Conservation (phyloP, 2,797 vertebrate species). For the Pteropus rufus region DNA sequence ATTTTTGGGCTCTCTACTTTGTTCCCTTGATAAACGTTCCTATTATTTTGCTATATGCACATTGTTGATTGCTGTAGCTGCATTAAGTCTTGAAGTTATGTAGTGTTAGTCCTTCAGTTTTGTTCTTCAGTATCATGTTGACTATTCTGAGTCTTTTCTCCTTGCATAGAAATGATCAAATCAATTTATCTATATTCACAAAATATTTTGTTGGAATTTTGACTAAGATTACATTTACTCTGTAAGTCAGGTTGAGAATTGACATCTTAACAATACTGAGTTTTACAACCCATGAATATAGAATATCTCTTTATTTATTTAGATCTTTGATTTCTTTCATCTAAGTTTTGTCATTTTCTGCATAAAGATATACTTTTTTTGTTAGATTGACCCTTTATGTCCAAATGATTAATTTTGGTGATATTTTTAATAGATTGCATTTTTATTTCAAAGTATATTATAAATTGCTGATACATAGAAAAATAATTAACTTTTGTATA, state of each 20-base stretch:
- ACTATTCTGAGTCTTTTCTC: background rate
- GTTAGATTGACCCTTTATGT: background rate
- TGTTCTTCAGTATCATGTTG: background rate
- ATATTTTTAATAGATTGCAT: background rate
- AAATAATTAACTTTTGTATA: background rate
- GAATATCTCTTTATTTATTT: background rate
- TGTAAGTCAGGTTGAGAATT: background rate
- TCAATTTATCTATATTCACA: background rate
- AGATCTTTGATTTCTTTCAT: background rate
- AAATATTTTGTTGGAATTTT: background rate
- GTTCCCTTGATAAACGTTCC: background rate
- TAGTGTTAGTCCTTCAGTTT: background rate
- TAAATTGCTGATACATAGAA: background rate
- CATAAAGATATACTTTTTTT: background rate
- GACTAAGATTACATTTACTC: background rate
- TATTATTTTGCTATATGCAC: background rate
- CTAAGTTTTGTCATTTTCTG: background rate
- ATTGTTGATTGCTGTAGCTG: background rate
- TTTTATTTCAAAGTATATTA: background rate
- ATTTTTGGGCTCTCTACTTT: background rate
- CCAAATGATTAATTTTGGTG: background rate
- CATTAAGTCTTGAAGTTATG: background rate
- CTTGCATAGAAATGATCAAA: background rate
- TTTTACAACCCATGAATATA: background rate
- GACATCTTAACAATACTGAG: background rate